Evolutionary conservation across 1,140 invertebrate genomes (phyloP).

Genomic region (Leucophenga varia): DNA sequence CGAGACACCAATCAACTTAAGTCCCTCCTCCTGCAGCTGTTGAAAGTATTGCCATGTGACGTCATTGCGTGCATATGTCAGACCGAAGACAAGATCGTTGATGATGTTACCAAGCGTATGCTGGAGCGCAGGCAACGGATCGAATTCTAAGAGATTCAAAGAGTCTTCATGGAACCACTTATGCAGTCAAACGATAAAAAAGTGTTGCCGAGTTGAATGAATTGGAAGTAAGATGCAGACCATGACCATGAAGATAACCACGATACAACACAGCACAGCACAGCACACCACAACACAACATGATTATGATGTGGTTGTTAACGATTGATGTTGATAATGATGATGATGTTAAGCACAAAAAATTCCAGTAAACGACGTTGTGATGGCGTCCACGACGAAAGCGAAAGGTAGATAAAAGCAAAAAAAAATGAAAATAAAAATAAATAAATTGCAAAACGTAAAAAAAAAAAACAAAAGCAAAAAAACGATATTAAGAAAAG

Average conservation of each 20-base stretch:
- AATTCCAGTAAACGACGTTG: too few species aligned
- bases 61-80: conserved; percentile 67
- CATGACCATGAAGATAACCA: neutral
- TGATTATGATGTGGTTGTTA: too few species aligned
- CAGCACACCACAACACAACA: too few species aligned
- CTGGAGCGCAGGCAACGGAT: conserved; percentile 57
- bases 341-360: too few species aligned
- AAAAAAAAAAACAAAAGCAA: conserved; percentile 4
- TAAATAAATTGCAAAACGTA: conserved; percentile 2
- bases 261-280: too few species aligned
- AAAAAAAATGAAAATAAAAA: conserved; percentile 10
- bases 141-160: conserved; percentile 13
- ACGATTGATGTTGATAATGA: too few species aligned
- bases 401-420: conserved; percentile 11
- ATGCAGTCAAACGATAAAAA: conserved; percentile 4
- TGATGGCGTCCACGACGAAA: too few species aligned
- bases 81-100: conserved; percentile 75
- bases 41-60: conserved; percentile 73
- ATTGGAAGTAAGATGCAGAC: neutral
- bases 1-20: conserved; percentile 75
- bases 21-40: conserved; percentile 74
- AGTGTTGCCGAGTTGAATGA: neutral
- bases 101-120: conserved; percentile 76
- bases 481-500: conserved; percentile 13
- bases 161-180: conserved; percentile 16